Conservation (phyloP, 2,797 vertebrate genomes). For the Rhinogobio ventralis region DNA sequence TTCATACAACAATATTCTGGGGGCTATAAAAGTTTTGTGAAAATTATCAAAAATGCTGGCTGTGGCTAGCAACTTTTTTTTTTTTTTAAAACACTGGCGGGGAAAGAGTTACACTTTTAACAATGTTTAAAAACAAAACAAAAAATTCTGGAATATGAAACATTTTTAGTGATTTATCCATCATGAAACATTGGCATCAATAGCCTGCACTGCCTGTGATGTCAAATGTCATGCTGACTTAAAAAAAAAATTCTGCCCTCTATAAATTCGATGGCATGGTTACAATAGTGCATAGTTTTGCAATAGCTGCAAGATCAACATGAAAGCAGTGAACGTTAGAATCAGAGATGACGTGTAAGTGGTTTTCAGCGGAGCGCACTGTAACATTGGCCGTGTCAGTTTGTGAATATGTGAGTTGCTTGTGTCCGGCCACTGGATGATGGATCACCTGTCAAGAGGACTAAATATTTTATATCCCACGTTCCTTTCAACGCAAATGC, state of each 20-base stretch:
- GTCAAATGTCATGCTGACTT: background rate
- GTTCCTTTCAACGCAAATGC: conserved; percentile 12
- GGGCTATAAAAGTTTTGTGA: no score
- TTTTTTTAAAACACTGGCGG: no score
- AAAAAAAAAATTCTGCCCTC: background rate
- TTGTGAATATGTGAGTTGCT: conserved; percentile 25
- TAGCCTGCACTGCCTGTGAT: background rate
- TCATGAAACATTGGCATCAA: no score
- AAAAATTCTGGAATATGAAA: no score
- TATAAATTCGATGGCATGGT: background rate
- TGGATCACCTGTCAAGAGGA: conserved; percentile 26
- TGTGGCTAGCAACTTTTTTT: no score
- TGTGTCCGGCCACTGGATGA: background rate
- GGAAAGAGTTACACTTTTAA: no score
- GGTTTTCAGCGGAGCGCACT: background rate
- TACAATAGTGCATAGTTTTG: background rate
- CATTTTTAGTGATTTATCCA: no score
- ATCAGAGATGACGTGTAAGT: background rate
- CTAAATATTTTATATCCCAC: conserved; percentile 42
- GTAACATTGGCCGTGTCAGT: conserved; percentile 4
- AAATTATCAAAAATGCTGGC: no score
- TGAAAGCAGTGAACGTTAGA: background rate
- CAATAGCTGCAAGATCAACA: background rate
- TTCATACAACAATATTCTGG: no score
- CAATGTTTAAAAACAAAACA: no score